Base-by-base conservation (phyloP, 2,113 vertebrate genomes). In the Pangasianodon hypophthalmus region DNA sequence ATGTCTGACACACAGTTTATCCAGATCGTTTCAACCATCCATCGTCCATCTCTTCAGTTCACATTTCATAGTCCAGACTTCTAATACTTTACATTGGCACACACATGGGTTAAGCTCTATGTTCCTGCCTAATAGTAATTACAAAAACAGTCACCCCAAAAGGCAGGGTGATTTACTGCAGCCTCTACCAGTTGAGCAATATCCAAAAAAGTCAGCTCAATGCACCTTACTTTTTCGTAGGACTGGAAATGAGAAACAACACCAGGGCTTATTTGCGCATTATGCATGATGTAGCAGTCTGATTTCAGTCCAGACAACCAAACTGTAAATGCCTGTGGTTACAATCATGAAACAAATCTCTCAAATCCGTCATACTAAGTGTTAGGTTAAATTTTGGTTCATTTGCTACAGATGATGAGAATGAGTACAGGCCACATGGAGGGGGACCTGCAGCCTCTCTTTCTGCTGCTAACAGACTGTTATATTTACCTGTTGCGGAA, bases 381-480 rank as follows among this genome's bases (percentile, higher is more conserved):
- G 56, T 26, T 58, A 0, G n/a, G 29, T 44, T 56, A 24, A 24
- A 56, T 21, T 54, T 46, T 87, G 54, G 5, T 29, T 79, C 19
- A 50, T 87, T 88, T 54, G 77, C 41, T 77, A 24, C 93, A 99
- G 98, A 99, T 99, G 98, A 92, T 98, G 93, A 97, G 96, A 81
- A 98, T 99, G 98, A 99, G 98, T 91, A 99, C 98, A 0, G 98
- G 98, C 54, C 98, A 99, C 91, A 99, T 98, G 98, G 98, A 99
- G 90, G 98, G 98, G 0, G 98, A 98, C 93, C 94, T 99, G 86
- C 98, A 99, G 95, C 97, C 98, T 9, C 95, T 99, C 75, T 99
- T 97, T 0, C 95, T 99, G 94, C 95, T 99, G 92, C 96, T 99
- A 91, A 99, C 98, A 0, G 98, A 99, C 93, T 98, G 97, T 94